Percentiles rank a stretch among this genome's conserved stretches.
phyloP scores from a whole-genome alignment of 2,888 invertebrate genomes.

The Dimorphilus gyrociliatus region DNA sequence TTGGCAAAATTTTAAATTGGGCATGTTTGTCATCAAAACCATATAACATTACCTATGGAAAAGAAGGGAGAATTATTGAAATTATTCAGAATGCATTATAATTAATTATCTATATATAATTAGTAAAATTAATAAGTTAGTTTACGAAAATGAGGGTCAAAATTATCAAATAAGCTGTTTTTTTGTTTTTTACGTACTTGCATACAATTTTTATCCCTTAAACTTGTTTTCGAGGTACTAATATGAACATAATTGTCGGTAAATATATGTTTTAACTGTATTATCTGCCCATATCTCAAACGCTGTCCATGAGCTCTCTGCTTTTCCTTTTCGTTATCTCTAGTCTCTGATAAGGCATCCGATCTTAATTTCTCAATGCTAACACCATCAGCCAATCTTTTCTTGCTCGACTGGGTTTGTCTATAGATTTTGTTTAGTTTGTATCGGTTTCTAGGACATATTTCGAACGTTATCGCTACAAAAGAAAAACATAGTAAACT shows the following conservation, averaged over 20 bases:
- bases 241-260: constrained; percentile 10
- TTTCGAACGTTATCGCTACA: constrained; percentile 29
- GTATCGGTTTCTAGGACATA: constrained; percentile 32
- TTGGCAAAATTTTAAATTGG: constrained; percentile 28
- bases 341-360: constrained; percentile 22
- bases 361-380: constrained; percentile 8
- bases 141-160: too few species aligned
- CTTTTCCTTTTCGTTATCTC: constrained; percentile 31
- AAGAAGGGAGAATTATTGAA: not conserved
- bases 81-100: not conserved
- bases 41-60: constrained; percentile 21
- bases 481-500: too few species aligned
- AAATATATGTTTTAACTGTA: constrained; percentile 10
- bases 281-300: constrained; percentile 29
- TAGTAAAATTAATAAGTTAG: too few species aligned
- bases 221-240: constrained; percentile 8
- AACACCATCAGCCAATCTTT: too few species aligned
- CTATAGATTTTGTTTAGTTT: constrained; percentile 32
- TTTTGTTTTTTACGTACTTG: constrained; percentile 6
- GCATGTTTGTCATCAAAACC: constrained; percentile 30
- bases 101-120: not conserved
- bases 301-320: constrained; percentile 28
- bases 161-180: too few species aligned
- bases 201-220: constrained; percentile 8
- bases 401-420: constrained; percentile 16